A percentile compares a stretch with the other conserved stretches of the same genome.
Conservation (phyloP, 2,113 vertebrate species). For the Canis aureus region DNA sequence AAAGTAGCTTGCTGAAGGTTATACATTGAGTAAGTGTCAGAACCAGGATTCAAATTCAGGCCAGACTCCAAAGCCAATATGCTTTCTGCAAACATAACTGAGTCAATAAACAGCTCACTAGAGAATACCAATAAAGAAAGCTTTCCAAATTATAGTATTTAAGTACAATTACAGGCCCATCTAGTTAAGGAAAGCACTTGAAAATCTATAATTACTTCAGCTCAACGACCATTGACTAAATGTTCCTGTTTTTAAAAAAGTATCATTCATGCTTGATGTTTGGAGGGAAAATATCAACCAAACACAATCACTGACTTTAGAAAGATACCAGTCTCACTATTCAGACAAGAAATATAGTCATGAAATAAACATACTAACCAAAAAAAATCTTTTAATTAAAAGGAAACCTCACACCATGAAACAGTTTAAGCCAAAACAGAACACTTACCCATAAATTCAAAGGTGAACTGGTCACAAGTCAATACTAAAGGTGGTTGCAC, state of each 20-base stretch:
- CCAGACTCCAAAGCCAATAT: conserved; percentile 50
- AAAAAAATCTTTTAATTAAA: neutral
- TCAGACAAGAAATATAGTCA: neutral
- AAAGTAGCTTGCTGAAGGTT: neutral
- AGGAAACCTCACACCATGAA: neutral
- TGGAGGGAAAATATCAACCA: conserved; percentile 13
- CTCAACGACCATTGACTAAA: conserved; percentile 21
- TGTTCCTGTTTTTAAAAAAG: neutral
- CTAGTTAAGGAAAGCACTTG: conserved; percentile 30
- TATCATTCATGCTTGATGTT: neutral
- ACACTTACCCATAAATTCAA: conserved; percentile 92
- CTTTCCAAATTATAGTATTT: conserved; percentile 56
- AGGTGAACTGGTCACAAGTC: conserved; percentile 92
- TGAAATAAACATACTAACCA: neutral
- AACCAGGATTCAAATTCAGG: conserved; percentile 38
- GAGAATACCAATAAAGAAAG: conserved; percentile 48
- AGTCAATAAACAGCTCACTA: conserved; percentile 56
- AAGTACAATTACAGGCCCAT: conserved; percentile 38
- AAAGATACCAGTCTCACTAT: neutral
- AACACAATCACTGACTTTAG: neutral
- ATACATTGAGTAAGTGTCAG: neutral
- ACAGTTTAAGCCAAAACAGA: neutral
- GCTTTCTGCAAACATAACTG: conserved; percentile 10
- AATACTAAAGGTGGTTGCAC: conserved; percentile 92
- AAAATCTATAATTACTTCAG: conserved; percentile 43